Percentiles rank a stretch among this genome's conserved stretches.
phyloP scores from a whole-genome alignment of 2,888 invertebrate species.

The Piscicola geometra region DNA sequence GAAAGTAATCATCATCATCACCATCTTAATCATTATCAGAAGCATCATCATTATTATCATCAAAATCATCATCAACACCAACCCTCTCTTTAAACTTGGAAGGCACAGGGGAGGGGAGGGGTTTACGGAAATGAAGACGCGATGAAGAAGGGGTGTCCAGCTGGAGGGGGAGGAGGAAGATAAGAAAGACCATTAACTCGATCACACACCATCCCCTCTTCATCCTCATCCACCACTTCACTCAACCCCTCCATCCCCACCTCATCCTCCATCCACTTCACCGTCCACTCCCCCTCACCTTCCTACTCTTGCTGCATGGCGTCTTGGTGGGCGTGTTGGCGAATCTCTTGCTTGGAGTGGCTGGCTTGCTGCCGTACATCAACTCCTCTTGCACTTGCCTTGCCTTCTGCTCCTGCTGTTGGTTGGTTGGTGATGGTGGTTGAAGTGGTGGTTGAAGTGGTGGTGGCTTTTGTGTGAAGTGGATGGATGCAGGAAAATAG shows the following conservation, averaged over 20 bases:
- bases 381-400: slow-evolving; percentile 53
- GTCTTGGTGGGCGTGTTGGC: slow-evolving; percentile 46
- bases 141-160: not conserved
- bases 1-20: too few species aligned
- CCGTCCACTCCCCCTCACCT: slow-evolving; percentile 45
- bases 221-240: not conserved
- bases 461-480: not conserved
- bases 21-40: not conserved
- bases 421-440: not conserved
- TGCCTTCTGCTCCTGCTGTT: slow-evolving; percentile 49
- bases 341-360: slow-evolving; percentile 49
- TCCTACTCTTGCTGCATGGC: slow-evolving; percentile 48
- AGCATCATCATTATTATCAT: slow-evolving; percentile 7
- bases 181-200: not conserved
- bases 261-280: not conserved
- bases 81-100: slow-evolving; percentile 13
- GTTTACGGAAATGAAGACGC: not conserved
- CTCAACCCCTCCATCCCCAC: not conserved
- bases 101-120: not conserved
- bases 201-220: not conserved
- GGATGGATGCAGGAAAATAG: not conserved
- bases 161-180: not conserved
- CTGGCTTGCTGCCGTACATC: slow-evolving; percentile 50
- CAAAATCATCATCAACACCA: not conserved
- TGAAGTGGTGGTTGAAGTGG: too few species aligned